These are phyloP conservation scores for Agrypnia vestita DNA, from an alignment of 1,140 invertebrate species.

Conservation along the genomic window DNA sequence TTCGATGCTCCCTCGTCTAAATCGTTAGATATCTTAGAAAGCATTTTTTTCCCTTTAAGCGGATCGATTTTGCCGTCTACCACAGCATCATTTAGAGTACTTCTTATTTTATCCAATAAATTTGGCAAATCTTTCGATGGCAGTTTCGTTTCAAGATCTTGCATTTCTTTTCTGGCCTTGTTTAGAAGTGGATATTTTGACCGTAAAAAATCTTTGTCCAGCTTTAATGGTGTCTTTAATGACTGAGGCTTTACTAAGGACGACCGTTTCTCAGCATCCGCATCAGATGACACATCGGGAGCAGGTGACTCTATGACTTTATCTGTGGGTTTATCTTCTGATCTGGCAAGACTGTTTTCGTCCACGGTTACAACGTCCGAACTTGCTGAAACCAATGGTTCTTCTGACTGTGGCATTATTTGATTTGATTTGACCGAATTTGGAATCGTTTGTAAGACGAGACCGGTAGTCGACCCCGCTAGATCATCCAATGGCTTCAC, in stretches of 20 bases:
- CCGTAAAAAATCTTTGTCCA: conserved; percentile 6
- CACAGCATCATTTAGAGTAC: conserved; percentile 15
- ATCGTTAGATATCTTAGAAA: conserved; percentile 9
- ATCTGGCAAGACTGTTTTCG: neutral
- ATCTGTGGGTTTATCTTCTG: neutral
- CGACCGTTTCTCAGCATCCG: neutral
- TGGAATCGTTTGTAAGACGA: neutral
- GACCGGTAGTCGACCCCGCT: neutral
- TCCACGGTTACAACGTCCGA: neutral
- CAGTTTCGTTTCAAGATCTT: neutral
- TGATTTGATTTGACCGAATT: neutral
- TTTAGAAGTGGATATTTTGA: neutral
- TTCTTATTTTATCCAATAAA: conserved; percentile 16
- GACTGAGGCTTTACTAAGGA: neutral
- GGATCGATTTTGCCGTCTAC: conserved; percentile 17
- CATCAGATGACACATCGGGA: too few relatives aligned
- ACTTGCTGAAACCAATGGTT: neutral
- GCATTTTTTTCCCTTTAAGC: neutral
- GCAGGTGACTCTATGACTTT: neutral
- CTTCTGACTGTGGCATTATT: neutral
- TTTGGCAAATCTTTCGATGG: conserved; percentile 6
- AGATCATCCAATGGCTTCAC: neutral
- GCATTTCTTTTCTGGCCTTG: conserved; percentile 11
- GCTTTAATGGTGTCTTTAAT: neutral
- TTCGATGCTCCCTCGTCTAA: conserved; percentile 11